Evolutionary conservation across 2,113 vertebrate species (phyloP), one percentile per base, ranked within the genome.

Genomic region (Fregata magnificens): DNA sequence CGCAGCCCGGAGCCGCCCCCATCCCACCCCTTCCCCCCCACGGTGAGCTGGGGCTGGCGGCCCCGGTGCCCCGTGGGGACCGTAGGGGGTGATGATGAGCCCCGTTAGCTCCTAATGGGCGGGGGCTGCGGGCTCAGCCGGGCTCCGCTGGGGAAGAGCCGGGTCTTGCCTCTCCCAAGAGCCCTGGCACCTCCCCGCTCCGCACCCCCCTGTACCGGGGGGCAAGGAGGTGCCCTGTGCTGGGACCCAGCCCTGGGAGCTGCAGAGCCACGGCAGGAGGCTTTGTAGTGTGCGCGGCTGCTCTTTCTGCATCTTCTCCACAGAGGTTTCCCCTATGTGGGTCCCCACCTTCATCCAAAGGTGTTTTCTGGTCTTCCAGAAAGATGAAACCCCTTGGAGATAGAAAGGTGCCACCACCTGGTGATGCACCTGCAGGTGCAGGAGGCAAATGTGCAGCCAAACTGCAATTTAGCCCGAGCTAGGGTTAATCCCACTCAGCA

Each of bases 251-350:
- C 14, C n/a, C 45, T 4, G 49, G 62, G 38, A 22, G 15, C 8
- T 21, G 4, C 36, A 1, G 45, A 10, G 40, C 32, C 21, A 0
- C 1, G 29, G 34, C 66, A 5, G 16, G 58, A 29, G 40, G 19
- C 22, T 26, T 5, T 2, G 79, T 1, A 36, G 28, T 20, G 53
- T 18, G 53, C 2, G 5, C 1, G 32, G 11, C 29, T 7, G 45
- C 14, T 1, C 9, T 24, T 14, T 2, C 15, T 6, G 11, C 5
- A 0, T 13, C 9, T 20, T 21, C 13, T 5, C 16, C 2, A 45
- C 21, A 2, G 19, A 32, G 6, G 0, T 13, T n/a, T 11, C 14
- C 3, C 3, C 24, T 1, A 0, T 3, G 0, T 1, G n/a, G 17
- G 34, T 34, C 20, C 18, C 3, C 4, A 0, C 1, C 5, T 9